Conservation (phyloP, 2,797 vertebrate species). For the Sciurus vulgaris region DNA sequence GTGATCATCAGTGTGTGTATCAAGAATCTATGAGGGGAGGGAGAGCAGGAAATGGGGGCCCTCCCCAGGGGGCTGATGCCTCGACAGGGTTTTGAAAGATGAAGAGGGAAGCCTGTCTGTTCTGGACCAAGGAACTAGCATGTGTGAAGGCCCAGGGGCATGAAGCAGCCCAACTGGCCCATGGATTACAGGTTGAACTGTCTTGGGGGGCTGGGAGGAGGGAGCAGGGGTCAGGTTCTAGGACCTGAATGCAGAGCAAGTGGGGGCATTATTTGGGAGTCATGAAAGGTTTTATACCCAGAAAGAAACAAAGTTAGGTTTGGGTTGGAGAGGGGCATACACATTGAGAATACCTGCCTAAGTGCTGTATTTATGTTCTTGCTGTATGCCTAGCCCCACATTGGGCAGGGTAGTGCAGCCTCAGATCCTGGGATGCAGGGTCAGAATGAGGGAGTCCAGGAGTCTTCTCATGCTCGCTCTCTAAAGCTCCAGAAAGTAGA, state of each 20-base stretch:
- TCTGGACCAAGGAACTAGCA: not conserved
- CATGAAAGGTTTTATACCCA: not conserved
- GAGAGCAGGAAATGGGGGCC: not conserved
- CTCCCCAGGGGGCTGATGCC: not conserved
- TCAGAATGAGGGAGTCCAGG: not conserved
- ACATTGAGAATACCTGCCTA: not conserved
- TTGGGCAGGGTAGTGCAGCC: not conserved
- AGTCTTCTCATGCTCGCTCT: not conserved
- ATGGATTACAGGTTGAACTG: not conserved
- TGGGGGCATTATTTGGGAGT: not conserved
- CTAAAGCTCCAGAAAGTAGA: not conserved
- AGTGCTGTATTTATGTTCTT: not conserved
- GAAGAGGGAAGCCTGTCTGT: not conserved
- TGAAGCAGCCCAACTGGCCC: not conserved
- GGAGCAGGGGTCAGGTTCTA: not conserved
- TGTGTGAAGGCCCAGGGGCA: conserved; percentile 49
- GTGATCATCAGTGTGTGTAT: not conserved
- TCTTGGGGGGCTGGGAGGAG: not conserved
- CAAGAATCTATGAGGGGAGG: not conserved
- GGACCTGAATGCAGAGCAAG: not conserved
- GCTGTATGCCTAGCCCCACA: not conserved
- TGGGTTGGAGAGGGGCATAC: not conserved
- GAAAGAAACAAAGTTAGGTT: not conserved
- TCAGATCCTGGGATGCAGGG: not conserved
- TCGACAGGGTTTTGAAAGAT: conserved; percentile 3